phyloP scores from a whole-genome alignment of 1,140 invertebrate species.

The Drosophila tani region DNA sequence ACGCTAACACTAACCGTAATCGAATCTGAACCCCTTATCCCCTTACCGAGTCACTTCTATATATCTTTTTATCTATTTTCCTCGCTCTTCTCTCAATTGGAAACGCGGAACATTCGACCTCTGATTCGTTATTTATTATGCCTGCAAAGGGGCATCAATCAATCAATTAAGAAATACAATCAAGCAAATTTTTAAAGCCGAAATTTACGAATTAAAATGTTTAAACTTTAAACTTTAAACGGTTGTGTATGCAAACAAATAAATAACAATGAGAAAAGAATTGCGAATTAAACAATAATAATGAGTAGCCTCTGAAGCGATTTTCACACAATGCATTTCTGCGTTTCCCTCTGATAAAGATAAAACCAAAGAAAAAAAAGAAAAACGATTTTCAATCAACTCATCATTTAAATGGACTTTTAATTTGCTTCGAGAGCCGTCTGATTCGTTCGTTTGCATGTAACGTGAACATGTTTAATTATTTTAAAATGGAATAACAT shows the following conservation, averaged over 20 bases:
- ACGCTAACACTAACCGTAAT: constrained; percentile 45
- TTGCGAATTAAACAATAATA: constrained; percentile 24
- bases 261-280: constrained; percentile 29
- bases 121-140: constrained; percentile 48
- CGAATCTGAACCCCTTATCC: constrained; percentile 19
- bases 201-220: constrained; percentile 47
- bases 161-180: constrained; percentile 78
- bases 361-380: background rate
- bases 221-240: constrained; percentile 37
- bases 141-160: constrained; percentile 57
- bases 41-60: background rate
- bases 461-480: constrained; percentile 24
- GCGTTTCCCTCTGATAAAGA: constrained; percentile 10
- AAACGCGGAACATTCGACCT: constrained; percentile 17
- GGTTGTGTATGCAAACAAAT: constrained; percentile 61
- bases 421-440: constrained; percentile 11
- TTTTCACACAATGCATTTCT: constrained; percentile 22
- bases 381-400: constrained; percentile 3
- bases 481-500: constrained; percentile 72
- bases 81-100: constrained; percentile 15
- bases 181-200: constrained; percentile 54
- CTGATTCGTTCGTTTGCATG: constrained; percentile 7
- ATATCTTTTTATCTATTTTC: background rate
- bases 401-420: constrained; percentile 15
- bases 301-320: constrained; percentile 9